These are phyloP conservation scores for Macroteleia sp. DNA, from an alignment of 2,888 invertebrate species.

Conservation along the genomic window DNA sequence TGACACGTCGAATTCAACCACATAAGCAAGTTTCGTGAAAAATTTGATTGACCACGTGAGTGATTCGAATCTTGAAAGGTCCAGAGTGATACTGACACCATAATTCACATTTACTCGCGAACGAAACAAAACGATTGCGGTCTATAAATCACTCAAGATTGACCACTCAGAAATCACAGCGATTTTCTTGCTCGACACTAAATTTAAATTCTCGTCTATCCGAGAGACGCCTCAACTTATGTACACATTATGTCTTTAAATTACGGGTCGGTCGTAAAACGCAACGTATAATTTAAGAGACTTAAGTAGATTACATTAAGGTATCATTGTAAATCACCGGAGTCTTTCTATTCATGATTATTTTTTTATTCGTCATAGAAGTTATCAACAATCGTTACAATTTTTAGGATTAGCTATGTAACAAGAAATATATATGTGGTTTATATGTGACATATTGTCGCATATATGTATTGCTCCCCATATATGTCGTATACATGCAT, in stretches of 20 bases:
- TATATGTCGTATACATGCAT: no score
- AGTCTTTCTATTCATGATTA: no score
- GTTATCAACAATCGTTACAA: no score
- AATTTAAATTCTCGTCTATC: slow-evolving; percentile 38
- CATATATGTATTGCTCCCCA: no score
- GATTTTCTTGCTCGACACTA: slow-evolving; percentile 16
- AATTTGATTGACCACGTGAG: slow-evolving; percentile 17
- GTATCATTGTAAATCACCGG: slow-evolving; percentile 45
- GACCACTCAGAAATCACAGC: slow-evolving; percentile 30
- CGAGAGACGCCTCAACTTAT: slow-evolving; percentile 18
- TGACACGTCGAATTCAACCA: slow-evolving; percentile 36
- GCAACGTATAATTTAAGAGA: slow-evolving; percentile 47
- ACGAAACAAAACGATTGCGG: slow-evolving; percentile 2
- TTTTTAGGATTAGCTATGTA: no score
- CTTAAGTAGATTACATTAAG: slow-evolving; percentile 53
- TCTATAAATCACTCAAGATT: slow-evolving; percentile 32
- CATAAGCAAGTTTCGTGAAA: not conserved
- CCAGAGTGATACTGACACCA: slow-evolving; percentile 1
- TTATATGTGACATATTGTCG: no score
- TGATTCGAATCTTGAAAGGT: slow-evolving; percentile 32
- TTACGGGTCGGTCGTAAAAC: slow-evolving; percentile 43
- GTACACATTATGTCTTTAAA: slow-evolving; percentile 46
- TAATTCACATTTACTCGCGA: slow-evolving; percentile 2
- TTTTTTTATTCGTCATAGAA: no score
- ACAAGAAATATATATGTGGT: no score